A percentile compares a stretch with the other conserved stretches of the same genome.
Conservation (phyloP, 30 jellyfish, hydroid and myxozoan genomes). For the Mastigias papua region DNA sequence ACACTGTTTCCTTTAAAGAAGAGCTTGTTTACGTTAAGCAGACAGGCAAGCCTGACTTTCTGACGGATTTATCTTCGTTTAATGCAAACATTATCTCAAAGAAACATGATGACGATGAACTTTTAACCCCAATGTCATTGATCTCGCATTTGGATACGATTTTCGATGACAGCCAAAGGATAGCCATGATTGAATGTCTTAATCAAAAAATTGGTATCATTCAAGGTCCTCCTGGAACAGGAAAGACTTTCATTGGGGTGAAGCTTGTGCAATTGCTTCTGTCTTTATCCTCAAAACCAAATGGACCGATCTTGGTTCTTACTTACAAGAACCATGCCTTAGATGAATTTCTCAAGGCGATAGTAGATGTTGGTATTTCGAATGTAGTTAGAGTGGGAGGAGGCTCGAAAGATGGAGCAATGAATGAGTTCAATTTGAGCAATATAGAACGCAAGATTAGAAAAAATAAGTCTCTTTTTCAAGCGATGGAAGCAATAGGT, state of each 20-base stretch:
- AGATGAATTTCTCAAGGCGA: conserved; percentile 71
- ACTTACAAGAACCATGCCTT: conserved; percentile 89
- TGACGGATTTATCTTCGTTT: conserved; percentile 8
- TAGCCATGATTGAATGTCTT: conserved; percentile 52
- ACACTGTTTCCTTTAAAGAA: conserved; percentile 34
- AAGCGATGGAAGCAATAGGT: neutral
- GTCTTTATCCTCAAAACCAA: conserved; percentile 33
- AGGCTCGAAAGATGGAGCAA: conserved; percentile 34
- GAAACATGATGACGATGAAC: neutral
- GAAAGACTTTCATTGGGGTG: conserved; percentile 79
- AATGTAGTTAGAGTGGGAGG: conserved; percentile 70
- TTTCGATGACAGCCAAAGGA: conserved; percentile 68
- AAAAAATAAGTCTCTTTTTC: neutral
- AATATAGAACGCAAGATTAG: conserved; percentile 5
- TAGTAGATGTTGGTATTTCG: conserved; percentile 18
- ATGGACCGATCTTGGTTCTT: conserved; percentile 65
- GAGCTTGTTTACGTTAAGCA: conserved; percentile 44
- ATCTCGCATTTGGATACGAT: neutral
- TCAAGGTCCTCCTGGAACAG: conserved; percentile 93
- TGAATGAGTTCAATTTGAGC: conserved; percentile 8
- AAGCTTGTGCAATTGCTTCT: conserved; percentile 45
- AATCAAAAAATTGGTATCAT: conserved; percentile 60
- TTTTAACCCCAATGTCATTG: neutral
- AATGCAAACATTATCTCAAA: neutral
- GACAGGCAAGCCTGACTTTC: conserved; percentile 41